These are phyloP conservation scores for Sphaerophoria rueppellii DNA, from an alignment of 2,888 invertebrate species.

Conservation along the genomic window DNA sequence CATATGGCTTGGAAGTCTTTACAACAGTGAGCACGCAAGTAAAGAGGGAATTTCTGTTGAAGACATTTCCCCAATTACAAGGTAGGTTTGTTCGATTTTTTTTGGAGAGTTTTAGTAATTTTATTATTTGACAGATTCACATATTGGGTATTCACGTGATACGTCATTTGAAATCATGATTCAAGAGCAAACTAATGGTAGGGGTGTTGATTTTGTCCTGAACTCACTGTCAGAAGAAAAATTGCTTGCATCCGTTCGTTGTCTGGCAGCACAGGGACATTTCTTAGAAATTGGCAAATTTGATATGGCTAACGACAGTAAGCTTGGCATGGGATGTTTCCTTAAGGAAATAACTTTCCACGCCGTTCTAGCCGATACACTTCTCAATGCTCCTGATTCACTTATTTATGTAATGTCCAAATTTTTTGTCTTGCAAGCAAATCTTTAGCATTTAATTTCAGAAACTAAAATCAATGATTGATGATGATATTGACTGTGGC, in stretches of 20 bases:
- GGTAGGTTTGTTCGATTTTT: constrained; percentile 79
- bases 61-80: constrained; percentile 83
- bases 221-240: constrained; percentile 97
- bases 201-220: constrained; percentile 94
- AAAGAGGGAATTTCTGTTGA: constrained; percentile 86
- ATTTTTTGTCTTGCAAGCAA: too few relatives aligned
- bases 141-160: constrained; percentile 94
- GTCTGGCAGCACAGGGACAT: constrained; percentile 85
- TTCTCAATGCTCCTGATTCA: constrained; percentile 84
- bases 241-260: constrained; percentile 87
- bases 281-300: constrained; percentile 95
- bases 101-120: not conserved
- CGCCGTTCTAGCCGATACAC: constrained; percentile 89
- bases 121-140: constrained; percentile 78
- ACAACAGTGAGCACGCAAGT: constrained; percentile 88
- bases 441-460: constrained; percentile 55
- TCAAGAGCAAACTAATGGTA: constrained; percentile 89
- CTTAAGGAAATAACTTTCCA: constrained; percentile 89
- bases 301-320: constrained; percentile 88
- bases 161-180: constrained; percentile 94
- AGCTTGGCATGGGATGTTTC: constrained; percentile 86
- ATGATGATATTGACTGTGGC: constrained; percentile 86
- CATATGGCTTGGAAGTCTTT: constrained; percentile 86
- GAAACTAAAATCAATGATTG: constrained; percentile 84
- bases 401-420: constrained; percentile 77